Base-by-base conservation (phyloP, 2,113 vertebrate species). In the Sebastes schlegelii region DNA sequence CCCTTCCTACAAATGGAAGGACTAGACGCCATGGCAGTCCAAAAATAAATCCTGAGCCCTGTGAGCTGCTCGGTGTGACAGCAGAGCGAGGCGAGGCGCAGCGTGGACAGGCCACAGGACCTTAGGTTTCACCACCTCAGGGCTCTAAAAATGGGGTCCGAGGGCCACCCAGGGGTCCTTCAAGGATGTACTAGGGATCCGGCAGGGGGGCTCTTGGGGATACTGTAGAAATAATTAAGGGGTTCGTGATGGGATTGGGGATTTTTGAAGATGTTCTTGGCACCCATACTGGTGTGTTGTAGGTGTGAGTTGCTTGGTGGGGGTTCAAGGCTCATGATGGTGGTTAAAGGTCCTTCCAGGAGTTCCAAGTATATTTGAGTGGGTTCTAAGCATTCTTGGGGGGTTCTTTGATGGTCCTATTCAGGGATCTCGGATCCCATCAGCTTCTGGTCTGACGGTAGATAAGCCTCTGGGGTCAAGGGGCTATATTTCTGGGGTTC, bases 11-110 rank as follows among this genome's bases (percentile, higher is more conserved):
- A 95, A 96, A 95, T 91, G 92, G 92, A 95, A 93, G 95, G 91
- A 91, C 92, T 21, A 61, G 89, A 90, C 94, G 90, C 95, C 92
- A 95, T 95, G 92, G 76, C 55, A 65, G 89, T 93, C 96, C 96
- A 95, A 96, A 97, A 98, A 98, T 98, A 98, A 94, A 94, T 72
- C 77, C 75, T 74, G 88, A 93, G 87, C 85, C 85, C 83, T 75
- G 80, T 17, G 77, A 78, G 84, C 90, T 80, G 89, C 90, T 92
- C 89, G 86, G 90, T 91, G 93, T 89, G 91, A 88, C 88, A 85
- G 89, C 66, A 48, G 61, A 5, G 51, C 34, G 19, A 71, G 71
- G 83, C 74, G 14, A 86, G 77, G 78, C 17, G 79, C 79, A 82
- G 85, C 19, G 9, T 69, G 10, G 76, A 82, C 70, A 64, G 81